phyloP scores from a whole-genome alignment of 2,113 vertebrate species.

The Oenanthe oenanthe region DNA sequence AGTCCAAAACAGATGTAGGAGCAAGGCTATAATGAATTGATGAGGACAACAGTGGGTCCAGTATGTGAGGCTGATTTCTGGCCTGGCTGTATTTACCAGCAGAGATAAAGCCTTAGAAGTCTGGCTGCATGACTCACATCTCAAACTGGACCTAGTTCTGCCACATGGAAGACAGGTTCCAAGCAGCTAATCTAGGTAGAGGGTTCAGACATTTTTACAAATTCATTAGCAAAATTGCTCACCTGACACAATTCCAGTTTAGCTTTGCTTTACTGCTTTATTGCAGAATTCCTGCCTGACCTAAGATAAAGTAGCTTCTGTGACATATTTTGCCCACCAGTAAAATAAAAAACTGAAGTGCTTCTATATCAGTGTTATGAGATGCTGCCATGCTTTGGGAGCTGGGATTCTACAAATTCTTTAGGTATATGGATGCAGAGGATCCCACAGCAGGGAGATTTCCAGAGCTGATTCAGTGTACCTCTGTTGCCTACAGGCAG shows the following conservation, averaged over 20 bases:
- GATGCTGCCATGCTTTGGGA: not conserved
- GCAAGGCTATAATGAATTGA: not conserved
- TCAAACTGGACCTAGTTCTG: not conserved
- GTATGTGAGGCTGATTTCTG: not conserved
- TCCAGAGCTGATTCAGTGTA: not conserved
- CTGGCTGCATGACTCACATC: not conserved
- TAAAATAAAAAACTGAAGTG: not conserved
- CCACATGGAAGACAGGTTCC: not conserved
- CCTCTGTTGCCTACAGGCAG: not conserved
- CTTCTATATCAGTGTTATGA: not conserved
- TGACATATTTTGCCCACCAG: not conserved
- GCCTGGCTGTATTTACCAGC: not conserved
- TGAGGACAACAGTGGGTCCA: not conserved
- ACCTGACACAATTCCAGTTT: not conserved
- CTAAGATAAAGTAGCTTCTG: not conserved
- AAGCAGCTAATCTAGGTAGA: not conserved
- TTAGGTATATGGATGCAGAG: not conserved
- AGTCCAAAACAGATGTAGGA: not conserved
- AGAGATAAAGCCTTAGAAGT: not conserved
- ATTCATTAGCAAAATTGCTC: not conserved
- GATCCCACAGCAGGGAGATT: not conserved
- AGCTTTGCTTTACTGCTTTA: not conserved
- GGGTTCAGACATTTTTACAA: not conserved
- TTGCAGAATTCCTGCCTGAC: not conserved
- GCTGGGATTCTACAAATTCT: not conserved